Evolutionary conservation across 2,113 vertebrate species (phyloP), one percentile per base, ranked within the genome.

Genomic region (Apeltes quadracus): DNA sequence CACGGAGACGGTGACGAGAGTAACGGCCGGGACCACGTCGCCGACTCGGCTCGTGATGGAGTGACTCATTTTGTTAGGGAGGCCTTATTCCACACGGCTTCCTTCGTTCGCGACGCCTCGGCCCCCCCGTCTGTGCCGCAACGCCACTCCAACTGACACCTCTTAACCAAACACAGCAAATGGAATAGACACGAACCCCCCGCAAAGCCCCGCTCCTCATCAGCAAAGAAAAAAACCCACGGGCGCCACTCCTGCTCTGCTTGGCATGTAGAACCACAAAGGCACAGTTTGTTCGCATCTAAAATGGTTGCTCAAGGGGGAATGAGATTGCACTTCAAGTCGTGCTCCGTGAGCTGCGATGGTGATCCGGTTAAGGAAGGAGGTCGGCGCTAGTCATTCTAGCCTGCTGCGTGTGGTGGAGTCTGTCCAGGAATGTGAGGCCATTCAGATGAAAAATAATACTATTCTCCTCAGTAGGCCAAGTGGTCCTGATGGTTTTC

Each of bases 51-150:
- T 67, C 61, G 53, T 89, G 80, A 90, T 81, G 53, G 72, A 83
- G 83, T 87, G 88, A 92, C 82, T 91, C 83, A 89, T 89, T 90
- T 81, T 85, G 70, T 86, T 83, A 84, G 82, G 69, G 22, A 82
- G 73, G 77, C 85, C 80, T 82, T 85, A 88, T 89, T 88, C 85
- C 84, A 85, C 88, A 89, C 74, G 88, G 84, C 80, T 87, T 88
- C 76, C 63, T 78, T 82, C 81, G 77, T 81, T 72, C 89, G 75
- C 82, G 83, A 84, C 64, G 48, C 66, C 71, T 57, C 65, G 9
- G 69, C 77, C 75, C 77, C 72, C 29, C 29, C 71, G 82, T 83
- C 82, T 79, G 82, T 88, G 85, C 87, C 69, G 69, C 82, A 76
- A 84, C 63, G 85, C 81, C 87, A 83, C 85, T 83, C 73, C 68